Conservation (phyloP, 1,140 invertebrate species). For the Ladona fulva region DNA sequence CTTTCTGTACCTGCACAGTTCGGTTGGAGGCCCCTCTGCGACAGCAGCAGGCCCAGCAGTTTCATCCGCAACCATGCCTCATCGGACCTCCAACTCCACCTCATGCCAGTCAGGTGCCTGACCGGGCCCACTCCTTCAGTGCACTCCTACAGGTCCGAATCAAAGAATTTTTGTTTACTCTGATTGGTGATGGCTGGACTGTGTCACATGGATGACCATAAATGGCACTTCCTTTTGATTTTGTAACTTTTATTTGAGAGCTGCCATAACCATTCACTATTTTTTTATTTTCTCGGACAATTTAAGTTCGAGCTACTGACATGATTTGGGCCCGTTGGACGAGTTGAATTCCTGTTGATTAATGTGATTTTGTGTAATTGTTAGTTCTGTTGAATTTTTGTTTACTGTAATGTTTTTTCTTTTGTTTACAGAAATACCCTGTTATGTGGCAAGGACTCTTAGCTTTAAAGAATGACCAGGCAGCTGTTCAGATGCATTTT, state of each 20-base stretch:
- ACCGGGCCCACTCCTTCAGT: conserved; percentile 67
- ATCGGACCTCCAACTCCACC: conserved; percentile 53
- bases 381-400: background rate
- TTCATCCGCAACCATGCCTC: conserved; percentile 43
- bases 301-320: too few relatives aligned
- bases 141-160: conserved; percentile 56
- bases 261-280: too few relatives aligned
- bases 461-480: conserved; percentile 91
- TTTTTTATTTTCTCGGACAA: too few relatives aligned
- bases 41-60: conserved; percentile 38
- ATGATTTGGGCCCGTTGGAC: too few relatives aligned
- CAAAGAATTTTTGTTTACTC: background rate
- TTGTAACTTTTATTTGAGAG: too few relatives aligned
- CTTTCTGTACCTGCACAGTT: conserved; percentile 27
- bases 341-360: too few relatives aligned
- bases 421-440: conserved; percentile 62
- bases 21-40: background rate
- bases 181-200: too few relatives aligned
- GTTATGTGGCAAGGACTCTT: conserved; percentile 94
- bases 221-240: too few relatives aligned
- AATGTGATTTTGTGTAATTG: too few relatives aligned
- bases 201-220: too few relatives aligned
- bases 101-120: conserved; percentile 60
- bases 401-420: conserved; percentile 2
- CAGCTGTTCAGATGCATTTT: conserved; percentile 96